Evolutionary conservation across 2,888 invertebrate species (phyloP).

Genomic region (Penaeus monodon): DNA sequence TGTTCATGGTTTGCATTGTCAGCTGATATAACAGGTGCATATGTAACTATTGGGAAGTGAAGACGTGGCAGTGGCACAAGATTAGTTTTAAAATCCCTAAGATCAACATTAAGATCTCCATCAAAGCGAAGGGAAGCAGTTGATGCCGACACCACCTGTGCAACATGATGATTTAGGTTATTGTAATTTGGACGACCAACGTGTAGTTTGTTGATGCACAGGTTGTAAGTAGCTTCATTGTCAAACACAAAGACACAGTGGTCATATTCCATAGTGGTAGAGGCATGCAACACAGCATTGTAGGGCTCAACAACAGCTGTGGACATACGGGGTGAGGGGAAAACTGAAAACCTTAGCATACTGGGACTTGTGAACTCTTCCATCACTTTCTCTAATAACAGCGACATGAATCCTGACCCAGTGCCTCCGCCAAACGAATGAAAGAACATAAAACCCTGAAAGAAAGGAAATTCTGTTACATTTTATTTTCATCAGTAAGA

Average conservation of each 20-base stretch:
- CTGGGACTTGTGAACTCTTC: constrained; percentile 97
- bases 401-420: constrained; percentile 95
- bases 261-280: constrained; percentile 78
- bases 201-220: constrained; percentile 81
- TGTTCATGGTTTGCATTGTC: constrained; percentile 67
- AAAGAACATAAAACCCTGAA: constrained; percentile 84
- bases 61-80: constrained; percentile 74
- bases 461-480: background rate
- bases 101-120: constrained; percentile 72
- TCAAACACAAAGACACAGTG: constrained; percentile 73
- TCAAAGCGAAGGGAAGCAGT: constrained; percentile 72
- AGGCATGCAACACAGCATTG: constrained; percentile 96
- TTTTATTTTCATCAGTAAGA: background rate
- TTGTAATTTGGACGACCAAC: constrained; percentile 86
- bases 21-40: constrained; percentile 67
- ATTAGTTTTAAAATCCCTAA: constrained; percentile 70
- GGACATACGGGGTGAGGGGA: constrained; percentile 88
- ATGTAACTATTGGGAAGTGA: constrained; percentile 72
- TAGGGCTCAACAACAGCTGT: constrained; percentile 86
- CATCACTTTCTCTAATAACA: constrained; percentile 94
- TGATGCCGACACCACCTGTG: constrained; percentile 72
- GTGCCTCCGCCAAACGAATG: constrained; percentile 94
- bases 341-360: constrained; percentile 94
- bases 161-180: constrained; percentile 72
- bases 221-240: constrained; percentile 80